These are phyloP conservation scores for Burhinus bistriatus DNA, from an alignment of 2,113 vertebrate genomes.

Conservation along the genomic window DNA sequence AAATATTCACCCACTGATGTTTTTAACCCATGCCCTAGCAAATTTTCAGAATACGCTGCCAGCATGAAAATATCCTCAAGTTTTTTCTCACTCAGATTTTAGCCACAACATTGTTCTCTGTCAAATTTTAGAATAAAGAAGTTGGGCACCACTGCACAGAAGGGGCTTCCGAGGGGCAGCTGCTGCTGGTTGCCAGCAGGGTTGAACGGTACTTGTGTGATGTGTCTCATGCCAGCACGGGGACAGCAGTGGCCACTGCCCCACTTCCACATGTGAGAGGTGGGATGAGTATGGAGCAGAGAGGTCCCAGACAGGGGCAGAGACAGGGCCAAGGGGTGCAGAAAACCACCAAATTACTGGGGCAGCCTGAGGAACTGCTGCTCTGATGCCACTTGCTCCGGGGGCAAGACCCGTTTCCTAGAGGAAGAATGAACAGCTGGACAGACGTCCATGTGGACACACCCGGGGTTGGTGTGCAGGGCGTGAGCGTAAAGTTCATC, in stretches of 20 bases:
- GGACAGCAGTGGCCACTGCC: not conserved
- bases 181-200: not conserved
- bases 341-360: not conserved
- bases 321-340: not conserved
- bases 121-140: not conserved
- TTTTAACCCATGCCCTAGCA: not conserved
- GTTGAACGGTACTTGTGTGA: rapidly evolving
- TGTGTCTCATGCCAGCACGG: not conserved
- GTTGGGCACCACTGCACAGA: rapidly evolving
- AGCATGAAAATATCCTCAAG: not conserved
- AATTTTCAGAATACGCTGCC: not conserved
- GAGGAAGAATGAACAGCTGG: not conserved
- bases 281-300: not conserved
- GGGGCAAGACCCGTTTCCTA: not conserved
- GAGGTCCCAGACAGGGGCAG: not conserved
- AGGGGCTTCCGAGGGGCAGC: not conserved
- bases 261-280: rapidly evolving
- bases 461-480: not conserved
- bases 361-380: not conserved
- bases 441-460: rapidly evolving
- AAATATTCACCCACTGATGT: not conserved
- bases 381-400: not conserved
- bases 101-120: not conserved
- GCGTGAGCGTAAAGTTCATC: rapidly evolving
- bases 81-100: not conserved